phyloP scores from a whole-genome alignment of 2,113 vertebrate genomes.

The Falcunculus frontatus region DNA sequence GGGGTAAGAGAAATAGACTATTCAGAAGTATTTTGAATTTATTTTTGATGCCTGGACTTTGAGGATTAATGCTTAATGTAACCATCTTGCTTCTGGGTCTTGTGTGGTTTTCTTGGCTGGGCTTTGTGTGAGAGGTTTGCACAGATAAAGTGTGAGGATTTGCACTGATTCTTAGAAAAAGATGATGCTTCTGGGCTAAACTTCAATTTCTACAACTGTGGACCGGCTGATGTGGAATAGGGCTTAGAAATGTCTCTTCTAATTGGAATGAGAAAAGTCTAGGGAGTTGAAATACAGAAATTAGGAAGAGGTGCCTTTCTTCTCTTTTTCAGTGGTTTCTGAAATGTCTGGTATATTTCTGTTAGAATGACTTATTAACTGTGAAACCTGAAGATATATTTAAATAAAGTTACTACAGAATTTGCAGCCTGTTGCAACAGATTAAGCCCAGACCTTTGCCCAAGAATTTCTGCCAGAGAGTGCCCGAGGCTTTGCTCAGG shows the following conservation, averaged over 20 bases:
- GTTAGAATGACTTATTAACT: not conserved
- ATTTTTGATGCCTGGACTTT: not conserved
- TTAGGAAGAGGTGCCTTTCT: not conserved
- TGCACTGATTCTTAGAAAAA: not conserved
- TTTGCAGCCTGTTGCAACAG: not conserved
- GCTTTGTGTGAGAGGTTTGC: not conserved
- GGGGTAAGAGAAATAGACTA: not conserved
- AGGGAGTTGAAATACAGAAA: not conserved
- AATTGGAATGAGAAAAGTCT: not conserved
- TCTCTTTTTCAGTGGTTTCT: not conserved
- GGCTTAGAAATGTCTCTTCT: not conserved
- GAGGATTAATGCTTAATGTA: not conserved
- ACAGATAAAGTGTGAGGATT: not conserved
- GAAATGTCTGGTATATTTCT: not conserved
- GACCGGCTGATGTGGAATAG: not conserved
- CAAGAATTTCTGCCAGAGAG: not conserved
- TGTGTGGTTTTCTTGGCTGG: not conserved
- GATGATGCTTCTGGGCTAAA: not conserved
- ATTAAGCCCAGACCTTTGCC: not conserved
- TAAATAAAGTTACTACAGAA: not conserved
- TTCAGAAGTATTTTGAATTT: not conserved
- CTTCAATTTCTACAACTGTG: not conserved
- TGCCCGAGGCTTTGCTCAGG: not conserved
- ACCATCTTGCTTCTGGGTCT: not conserved
- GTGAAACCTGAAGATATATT: not conserved